phyloP scores from a whole-genome alignment of 2,113 vertebrate species.

The Chinchilla lanigera region DNA sequence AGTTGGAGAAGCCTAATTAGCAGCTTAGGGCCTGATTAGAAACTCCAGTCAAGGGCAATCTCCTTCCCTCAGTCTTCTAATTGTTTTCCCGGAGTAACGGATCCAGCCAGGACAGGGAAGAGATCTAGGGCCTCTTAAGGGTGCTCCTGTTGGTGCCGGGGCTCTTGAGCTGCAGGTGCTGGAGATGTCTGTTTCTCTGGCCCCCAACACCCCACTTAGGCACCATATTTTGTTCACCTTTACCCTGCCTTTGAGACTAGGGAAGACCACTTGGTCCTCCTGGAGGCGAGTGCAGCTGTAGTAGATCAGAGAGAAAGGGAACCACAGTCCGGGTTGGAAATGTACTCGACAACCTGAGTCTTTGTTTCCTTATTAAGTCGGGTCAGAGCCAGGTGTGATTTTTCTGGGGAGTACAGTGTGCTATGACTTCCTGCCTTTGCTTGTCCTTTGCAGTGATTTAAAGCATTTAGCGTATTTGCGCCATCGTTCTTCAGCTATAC shows the following conservation, averaged over 20 bases:
- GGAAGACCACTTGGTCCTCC: neutral
- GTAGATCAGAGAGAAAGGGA: neutral
- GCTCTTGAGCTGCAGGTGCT: neutral
- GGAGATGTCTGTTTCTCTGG: neutral
- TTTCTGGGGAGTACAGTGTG: neutral
- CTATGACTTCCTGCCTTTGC: neutral
- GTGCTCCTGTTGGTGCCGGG: neutral
- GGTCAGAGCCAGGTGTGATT: neutral
- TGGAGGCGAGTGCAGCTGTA: neutral
- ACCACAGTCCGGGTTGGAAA: neutral
- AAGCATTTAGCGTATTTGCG: neutral
- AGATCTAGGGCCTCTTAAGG: neutral
- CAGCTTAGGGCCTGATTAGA: conserved; percentile 64
- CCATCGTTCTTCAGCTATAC: neutral
- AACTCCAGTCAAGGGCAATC: neutral
- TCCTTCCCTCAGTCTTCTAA: neutral
- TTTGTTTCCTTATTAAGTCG: neutral
- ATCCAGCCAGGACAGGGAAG: neutral
- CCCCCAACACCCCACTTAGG: neutral
- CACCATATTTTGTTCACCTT: neutral
- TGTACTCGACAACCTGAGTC: neutral
- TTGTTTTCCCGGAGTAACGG: neutral
- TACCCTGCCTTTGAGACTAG: neutral
- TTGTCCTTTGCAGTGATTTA: neutral
- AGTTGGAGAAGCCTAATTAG: conserved; percentile 60